Percentiles rank a stretch among this genome's conserved stretches.
These are phyloP conservation scores for Spongilla lacustris DNA, from an alignment of 37 sponge, comb jelly and placozoan species.

Conservation along the genomic window DNA sequence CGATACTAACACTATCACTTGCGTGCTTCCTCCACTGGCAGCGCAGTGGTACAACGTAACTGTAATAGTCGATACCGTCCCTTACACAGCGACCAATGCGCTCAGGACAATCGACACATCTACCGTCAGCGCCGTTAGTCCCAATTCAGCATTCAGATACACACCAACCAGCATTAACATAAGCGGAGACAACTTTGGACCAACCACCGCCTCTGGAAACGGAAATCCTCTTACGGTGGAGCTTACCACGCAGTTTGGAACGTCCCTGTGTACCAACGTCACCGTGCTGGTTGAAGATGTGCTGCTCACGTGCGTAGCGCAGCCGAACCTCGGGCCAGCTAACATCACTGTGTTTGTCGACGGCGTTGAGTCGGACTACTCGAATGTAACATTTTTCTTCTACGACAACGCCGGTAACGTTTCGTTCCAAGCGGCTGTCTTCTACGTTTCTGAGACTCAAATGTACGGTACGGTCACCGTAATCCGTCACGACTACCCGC, in stretches of 20 bases:
- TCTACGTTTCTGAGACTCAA: constrained; percentile 79
- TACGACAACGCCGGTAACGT: constrained; percentile 86
- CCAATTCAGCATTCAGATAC: constrained; percentile 63
- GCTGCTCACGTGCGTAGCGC: constrained; percentile 50
- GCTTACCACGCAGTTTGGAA: constrained; percentile 45
- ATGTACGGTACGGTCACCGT: constrained; percentile 74
- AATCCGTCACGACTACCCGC: constrained; percentile 59
- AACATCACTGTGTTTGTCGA: constrained; percentile 77
- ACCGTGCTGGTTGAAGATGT: constrained; percentile 63
- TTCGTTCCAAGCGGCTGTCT: constrained; percentile 61
- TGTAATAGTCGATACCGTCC: constrained; percentile 80
- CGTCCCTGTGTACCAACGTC: constrained; percentile 56
- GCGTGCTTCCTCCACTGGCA: constrained; percentile 58
- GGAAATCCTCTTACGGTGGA: constrained; percentile 48
- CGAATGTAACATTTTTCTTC: constrained; percentile 62
- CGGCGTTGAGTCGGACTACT: constrained; percentile 27
- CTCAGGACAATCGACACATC: constrained; percentile 69
- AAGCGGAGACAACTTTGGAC: constrained; percentile 80
- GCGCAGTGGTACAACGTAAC: constrained; percentile 54
- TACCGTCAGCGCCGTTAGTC: constrained; percentile 47
- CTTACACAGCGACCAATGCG: constrained; percentile 8
- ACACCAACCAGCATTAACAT: constrained; percentile 59
- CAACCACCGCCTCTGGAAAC: constrained; percentile 55
- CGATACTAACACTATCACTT: constrained; percentile 63
- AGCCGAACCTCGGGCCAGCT: constrained; percentile 79